A percentile compares a stretch with the other conserved stretches of the same genome.
phyloP scores from a whole-genome alignment of 1,140 invertebrate species.

The Drosophila elegans region DNA sequence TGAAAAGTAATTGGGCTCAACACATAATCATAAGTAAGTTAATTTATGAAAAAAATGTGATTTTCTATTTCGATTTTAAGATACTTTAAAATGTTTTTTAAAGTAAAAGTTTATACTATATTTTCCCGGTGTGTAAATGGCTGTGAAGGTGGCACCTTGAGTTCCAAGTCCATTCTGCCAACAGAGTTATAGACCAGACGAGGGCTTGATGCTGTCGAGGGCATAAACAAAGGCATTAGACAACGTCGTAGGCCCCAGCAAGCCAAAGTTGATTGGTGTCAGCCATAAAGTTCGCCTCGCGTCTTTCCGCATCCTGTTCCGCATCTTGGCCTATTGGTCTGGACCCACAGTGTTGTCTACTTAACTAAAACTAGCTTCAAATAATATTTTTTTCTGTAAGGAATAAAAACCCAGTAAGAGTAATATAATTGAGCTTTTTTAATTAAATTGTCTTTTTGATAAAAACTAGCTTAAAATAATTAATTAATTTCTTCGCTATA shows the following conservation, averaged over 20 bases:
- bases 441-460: neutral
- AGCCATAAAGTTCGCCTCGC: constrained; percentile 74
- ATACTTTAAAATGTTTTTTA: neutral
- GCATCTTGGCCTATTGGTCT: constrained; percentile 1
- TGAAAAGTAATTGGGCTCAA: no score
- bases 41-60: no score
- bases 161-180: constrained; percentile 20
- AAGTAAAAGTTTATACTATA: neutral
- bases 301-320: constrained; percentile 50
- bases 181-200: constrained; percentile 37
- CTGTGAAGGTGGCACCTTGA: constrained; percentile 6
- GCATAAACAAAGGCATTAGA: constrained; percentile 81
- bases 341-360: constrained; percentile 10
- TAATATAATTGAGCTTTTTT: no score
- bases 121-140: constrained; percentile 16
- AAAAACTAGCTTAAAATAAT: neutral
- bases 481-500: no score
- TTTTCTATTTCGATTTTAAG: neutral
- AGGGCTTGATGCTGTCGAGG: constrained; percentile 14
- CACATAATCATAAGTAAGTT: no score
- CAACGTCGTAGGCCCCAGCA: constrained; percentile 56
- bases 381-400: no score
- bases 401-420: no score
- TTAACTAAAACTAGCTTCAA: neutral
- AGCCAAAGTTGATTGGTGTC: constrained; percentile 82